Evolutionary conservation across 2,113 vertebrate species (phyloP), one percentile per base, ranked within the genome.

Genomic region (Lampris megalopsis): DNA sequence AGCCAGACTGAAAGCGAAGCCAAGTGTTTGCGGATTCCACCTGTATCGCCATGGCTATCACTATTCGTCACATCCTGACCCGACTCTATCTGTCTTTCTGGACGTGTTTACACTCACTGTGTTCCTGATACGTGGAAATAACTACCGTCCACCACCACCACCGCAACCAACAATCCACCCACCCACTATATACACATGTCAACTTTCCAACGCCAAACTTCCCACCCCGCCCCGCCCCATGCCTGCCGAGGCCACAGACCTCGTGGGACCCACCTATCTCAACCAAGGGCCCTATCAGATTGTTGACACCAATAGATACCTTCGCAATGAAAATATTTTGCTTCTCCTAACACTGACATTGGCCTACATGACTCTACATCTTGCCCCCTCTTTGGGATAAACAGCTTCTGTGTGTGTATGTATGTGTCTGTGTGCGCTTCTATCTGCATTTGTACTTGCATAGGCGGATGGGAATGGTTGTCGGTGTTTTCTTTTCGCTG

Each of bases 261-360:
- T 95, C 96, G 87, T 95, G 92, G 93, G 91, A 94, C 95, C 93
- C 41, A 8, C 81, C 91, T 85, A 91, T 91, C 93, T 93, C 90
- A 79, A 80, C 83, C 79, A 86, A 80, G 86, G 67, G 77, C 66
- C 66, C 89, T 96, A 96, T 96, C 96, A 93, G 91, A 91, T 88
- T 96, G 93, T 96, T 97, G 94, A 96, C 94, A 95, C 82, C 64
- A 90, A 94, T 92, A 96, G 96, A 95, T 94, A 94, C 90, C 91
- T 91, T 89, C 49, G 88, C 92, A 95, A 96, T 92, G 93, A 96
- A 97, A 97, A 97, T 97, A 96, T 97, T 97, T 96, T 95, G 94
- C 94, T 96, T 96, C 94, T 92, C 92, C 91, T 81, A 76, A 88
- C 91, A 91, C 93, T 90, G 94, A 93, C 92, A 92, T 95, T 95